Percentiles rank a stretch among this genome's conserved stretches.
These are phyloP conservation scores for Thalassaphorura encarpata DNA, from an alignment of 1,140 invertebrate species.

Conservation along the genomic window DNA sequence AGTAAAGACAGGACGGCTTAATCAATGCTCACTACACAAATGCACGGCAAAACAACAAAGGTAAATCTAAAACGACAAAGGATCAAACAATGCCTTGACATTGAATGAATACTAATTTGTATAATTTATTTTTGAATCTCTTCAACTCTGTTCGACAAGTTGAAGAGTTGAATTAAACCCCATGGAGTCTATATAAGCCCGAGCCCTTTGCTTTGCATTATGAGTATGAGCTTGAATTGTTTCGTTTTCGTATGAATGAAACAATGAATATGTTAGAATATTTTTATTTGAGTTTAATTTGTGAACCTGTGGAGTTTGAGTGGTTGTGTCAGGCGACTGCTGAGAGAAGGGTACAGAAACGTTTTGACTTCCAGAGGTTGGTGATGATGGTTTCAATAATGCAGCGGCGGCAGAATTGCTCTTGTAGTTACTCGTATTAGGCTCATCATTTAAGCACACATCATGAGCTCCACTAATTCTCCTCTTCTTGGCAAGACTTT, in stretches of 20 bases:
- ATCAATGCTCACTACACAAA: too few relatives aligned
- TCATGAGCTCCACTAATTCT: constrained; percentile 3
- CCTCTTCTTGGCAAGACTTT: constrained; percentile 8
- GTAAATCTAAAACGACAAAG: too few relatives aligned
- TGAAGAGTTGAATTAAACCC: constrained; percentile 1
- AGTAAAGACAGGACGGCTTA: too few relatives aligned
- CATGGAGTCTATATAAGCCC: too few relatives aligned
- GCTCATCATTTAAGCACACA: not conserved
- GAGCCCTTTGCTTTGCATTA: too few relatives aligned
- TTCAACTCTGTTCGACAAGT: constrained; percentile 3
- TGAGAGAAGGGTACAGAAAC: constrained; percentile 31
- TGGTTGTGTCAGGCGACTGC: constrained; percentile 31
- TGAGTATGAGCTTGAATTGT: too few relatives aligned
- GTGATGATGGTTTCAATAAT: not conserved
- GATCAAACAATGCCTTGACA: too few relatives aligned
- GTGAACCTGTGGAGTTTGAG: constrained; percentile 33
- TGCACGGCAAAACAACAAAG: too few relatives aligned
- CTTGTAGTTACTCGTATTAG: not conserved
- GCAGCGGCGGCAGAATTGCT: constrained; percentile 7
- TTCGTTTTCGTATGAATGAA: constrained; percentile 1
- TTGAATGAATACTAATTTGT: too few relatives aligned
- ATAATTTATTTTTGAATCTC: not conserved
- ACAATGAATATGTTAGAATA: not conserved
- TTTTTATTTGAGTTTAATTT: constrained; percentile 9
- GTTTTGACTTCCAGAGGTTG: constrained; percentile 10